Percentiles rank a stretch among this genome's conserved stretches.
These are phyloP conservation scores for Bostrychus sinensis DNA, from an alignment of 2,113 vertebrate species.

Conservation along the genomic window DNA sequence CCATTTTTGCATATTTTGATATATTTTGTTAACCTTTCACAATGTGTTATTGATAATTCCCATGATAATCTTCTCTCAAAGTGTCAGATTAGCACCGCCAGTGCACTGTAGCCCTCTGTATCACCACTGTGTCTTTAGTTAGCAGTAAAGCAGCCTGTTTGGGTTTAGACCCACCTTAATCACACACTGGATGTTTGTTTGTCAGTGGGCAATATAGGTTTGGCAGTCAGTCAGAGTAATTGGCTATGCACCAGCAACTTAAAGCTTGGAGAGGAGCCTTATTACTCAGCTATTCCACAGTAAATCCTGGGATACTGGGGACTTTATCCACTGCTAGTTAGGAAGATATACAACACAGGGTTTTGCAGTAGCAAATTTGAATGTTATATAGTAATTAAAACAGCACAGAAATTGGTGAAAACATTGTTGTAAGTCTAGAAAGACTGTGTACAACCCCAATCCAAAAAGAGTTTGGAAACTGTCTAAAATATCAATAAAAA, in stretches of 20 bases:
- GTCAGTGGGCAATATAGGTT: slow-evolving; percentile 48
- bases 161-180: slow-evolving; percentile 56
- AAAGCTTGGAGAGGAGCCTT: slow-evolving; percentile 45
- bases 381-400: slow-evolving; percentile 8
- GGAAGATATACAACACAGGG: background rate
- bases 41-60: background rate
- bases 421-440: background rate
- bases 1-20: background rate
- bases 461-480: too few relatives aligned
- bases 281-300: slow-evolving; percentile 53
- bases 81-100: slow-evolving; percentile 41
- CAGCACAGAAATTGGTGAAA: slow-evolving; percentile 11
- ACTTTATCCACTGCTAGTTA: slow-evolving; percentile 46
- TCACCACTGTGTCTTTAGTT: slow-evolving; percentile 37
- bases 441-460: too few relatives aligned
- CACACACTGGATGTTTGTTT: slow-evolving; percentile 59
- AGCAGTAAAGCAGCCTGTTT: slow-evolving; percentile 28
- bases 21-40: background rate
- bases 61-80: slow-evolving; percentile 24
- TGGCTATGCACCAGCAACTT: slow-evolving; percentile 72
- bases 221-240: slow-evolving; percentile 66
- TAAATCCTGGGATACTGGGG: slow-evolving; percentile 54
- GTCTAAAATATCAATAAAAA: too few relatives aligned
- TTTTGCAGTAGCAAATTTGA: slow-evolving; percentile 20
- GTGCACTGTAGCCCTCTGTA: slow-evolving; percentile 7